Conservation (phyloP, 1,140 invertebrate species). For the Drosophila orena region DNA sequence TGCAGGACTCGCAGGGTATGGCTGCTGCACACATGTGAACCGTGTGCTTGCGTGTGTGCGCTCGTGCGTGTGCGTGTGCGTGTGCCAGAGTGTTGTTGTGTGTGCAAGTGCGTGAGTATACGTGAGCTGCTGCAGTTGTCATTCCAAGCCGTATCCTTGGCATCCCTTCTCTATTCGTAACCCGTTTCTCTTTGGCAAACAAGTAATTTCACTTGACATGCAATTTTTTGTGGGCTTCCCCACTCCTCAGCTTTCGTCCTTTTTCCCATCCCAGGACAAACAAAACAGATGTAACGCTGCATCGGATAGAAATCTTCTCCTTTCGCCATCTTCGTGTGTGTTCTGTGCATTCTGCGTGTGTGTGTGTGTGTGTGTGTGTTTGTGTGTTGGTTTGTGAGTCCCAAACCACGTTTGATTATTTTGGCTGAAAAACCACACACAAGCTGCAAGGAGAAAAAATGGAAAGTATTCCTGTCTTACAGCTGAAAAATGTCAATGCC, state of each 20-base stretch:
- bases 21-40: conserved; percentile 14
- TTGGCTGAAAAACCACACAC: conserved; percentile 47
- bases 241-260: not conserved
- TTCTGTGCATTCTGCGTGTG: not conserved
- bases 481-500: conserved; percentile 58
- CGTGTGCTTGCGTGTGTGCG: not conserved
- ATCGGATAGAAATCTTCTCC: conserved; percentile 38
- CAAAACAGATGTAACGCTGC: conserved; percentile 68
- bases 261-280: conserved; percentile 24
- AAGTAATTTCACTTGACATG: conserved; percentile 82
- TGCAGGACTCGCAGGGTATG: conserved; percentile 5
- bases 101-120: conserved; percentile 9
- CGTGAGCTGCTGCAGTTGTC: conserved; percentile 45
- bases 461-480: conserved; percentile 61
- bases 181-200: conserved; percentile 64
- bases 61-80: not conserved
- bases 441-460: conserved; percentile 34
- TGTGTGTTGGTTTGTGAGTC: conserved; percentile 4
- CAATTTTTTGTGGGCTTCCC: conserved; percentile 64
- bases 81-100: not conserved
- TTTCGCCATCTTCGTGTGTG: conserved; percentile 10
- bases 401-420: conserved; percentile 72
- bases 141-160: conserved; percentile 15
- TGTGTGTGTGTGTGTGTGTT: not conserved
- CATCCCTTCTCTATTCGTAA: conserved; percentile 19